A percentile compares a stretch with the other conserved stretches of the same genome.
phyloP scores from a whole-genome alignment of 2,113 vertebrate species.

The Rhinopomastus cyanomelas region DNA sequence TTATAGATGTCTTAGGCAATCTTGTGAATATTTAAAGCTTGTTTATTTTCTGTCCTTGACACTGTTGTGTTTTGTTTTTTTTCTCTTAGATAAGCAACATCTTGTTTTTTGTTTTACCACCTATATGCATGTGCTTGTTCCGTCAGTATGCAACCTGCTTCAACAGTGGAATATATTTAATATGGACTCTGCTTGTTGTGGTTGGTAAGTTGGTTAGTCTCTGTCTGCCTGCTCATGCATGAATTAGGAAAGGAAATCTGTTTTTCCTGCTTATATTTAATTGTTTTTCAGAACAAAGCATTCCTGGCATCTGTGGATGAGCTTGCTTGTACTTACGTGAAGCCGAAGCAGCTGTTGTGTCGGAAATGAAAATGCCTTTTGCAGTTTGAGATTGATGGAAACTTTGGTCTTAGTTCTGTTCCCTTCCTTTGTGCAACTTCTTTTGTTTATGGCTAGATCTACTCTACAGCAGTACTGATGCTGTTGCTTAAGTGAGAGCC shows the following conservation, averaged over 20 bases:
- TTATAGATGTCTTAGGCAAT: not conserved
- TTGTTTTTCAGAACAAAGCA: constrained; percentile 33
- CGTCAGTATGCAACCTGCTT: constrained; percentile 95
- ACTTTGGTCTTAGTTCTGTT: not conserved
- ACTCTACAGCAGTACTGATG: not conserved
- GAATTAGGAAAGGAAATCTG: constrained; percentile 11
- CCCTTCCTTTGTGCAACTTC: not conserved
- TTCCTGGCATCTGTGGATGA: not conserved
- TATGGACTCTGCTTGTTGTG: constrained; percentile 94
- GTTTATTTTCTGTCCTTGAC: constrained; percentile 3
- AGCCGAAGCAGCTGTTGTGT: not conserved
- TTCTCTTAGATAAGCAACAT: constrained; percentile 93
- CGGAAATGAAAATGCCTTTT: not conserved
- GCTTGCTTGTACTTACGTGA: not conserved
- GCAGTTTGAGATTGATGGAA: not conserved
- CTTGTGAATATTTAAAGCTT: not conserved
- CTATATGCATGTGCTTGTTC: constrained; percentile 97
- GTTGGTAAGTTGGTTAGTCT: constrained; percentile 88
- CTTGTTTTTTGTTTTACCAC: constrained; percentile 95
- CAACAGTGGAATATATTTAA: constrained; percentile 98
- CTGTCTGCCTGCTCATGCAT: not conserved
- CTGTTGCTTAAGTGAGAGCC: not conserved
- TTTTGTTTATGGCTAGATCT: not conserved
- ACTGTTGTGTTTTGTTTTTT: constrained; percentile 1
- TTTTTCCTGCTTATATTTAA: constrained; percentile 7